phyloP scores from a whole-genome alignment of 2,888 invertebrate species.

The Callyntrura sp. region DNA sequence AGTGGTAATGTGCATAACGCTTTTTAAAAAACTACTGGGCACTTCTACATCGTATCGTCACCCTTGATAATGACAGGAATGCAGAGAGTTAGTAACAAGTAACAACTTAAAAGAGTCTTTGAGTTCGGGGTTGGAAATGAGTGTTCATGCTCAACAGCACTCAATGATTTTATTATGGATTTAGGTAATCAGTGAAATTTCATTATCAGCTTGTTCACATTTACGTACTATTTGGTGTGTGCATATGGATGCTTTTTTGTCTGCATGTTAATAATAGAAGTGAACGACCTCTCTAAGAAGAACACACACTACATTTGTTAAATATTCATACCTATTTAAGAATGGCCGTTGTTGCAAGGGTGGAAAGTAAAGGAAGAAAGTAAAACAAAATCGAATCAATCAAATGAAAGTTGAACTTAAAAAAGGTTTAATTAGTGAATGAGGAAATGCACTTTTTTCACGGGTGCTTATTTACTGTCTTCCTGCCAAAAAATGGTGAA shows the following conservation, averaged over 20 bases:
- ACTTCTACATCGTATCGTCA: background rate
- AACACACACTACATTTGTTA: background rate
- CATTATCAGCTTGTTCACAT: conserved; percentile 2
- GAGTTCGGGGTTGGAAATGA: background rate
- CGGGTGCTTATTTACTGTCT: conserved; percentile 1
- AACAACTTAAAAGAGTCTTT: background rate
- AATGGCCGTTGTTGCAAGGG: background rate
- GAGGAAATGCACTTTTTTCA: conserved; percentile 32
- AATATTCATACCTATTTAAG: background rate
- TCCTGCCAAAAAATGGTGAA: conserved; percentile 8
- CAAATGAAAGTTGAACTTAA: background rate
- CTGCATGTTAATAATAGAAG: background rate
- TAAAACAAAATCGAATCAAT: conserved; percentile 2
- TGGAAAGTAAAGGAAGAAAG: background rate
- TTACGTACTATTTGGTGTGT: background rate
- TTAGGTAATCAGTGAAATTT: conserved; percentile 51
- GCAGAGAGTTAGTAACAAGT: background rate
- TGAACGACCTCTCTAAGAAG: conserved; percentile 16
- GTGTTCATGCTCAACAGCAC: background rate
- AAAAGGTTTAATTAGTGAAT: background rate
- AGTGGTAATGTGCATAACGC: too few species aligned
- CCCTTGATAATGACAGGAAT: background rate
- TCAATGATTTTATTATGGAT: conserved; percentile 44
- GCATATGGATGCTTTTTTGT: background rate
- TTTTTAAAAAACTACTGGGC: too few species aligned